Conservation (phyloP, 2,888 invertebrate genomes). For the Tinea pellionella region DNA sequence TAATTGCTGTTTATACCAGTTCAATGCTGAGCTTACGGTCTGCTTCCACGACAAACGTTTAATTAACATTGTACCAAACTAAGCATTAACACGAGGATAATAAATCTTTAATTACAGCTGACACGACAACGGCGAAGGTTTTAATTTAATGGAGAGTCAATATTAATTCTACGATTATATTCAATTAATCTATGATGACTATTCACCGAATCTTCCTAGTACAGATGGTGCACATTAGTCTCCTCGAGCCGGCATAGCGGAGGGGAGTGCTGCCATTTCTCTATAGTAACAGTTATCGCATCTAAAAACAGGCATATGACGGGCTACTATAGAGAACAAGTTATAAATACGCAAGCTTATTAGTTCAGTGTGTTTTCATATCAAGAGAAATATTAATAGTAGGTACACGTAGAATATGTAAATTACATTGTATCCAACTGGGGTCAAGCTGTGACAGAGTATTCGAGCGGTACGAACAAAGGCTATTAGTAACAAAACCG, state of each 20-base stretch:
- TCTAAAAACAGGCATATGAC: too few relatives aligned
- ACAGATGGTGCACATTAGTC: too few relatives aligned
- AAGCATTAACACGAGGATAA: background rate
- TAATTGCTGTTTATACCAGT: slow-evolving; percentile 14
- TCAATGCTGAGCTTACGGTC: slow-evolving; percentile 3
- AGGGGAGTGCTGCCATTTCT: too few relatives aligned
- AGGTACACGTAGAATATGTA: background rate
- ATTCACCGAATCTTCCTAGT: too few relatives aligned
- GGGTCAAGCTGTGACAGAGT: background rate
- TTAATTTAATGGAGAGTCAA: background rate
- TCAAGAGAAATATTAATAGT: background rate
- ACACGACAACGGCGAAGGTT: background rate
- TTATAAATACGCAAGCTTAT: background rate
- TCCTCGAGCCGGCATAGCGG: too few relatives aligned
- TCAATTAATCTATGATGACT: background rate
- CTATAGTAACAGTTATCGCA: too few relatives aligned
- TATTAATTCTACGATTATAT: background rate
- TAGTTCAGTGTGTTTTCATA: background rate
- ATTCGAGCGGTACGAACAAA: background rate
- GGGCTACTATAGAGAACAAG: too few relatives aligned
- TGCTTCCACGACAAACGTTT: slow-evolving; percentile 1
- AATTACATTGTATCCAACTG: background rate
- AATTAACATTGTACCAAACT: slow-evolving; percentile 7
- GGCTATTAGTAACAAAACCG: background rate
- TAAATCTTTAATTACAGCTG: background rate